Conservation (phyloP, 2,888 invertebrate genomes). For the Troilus luridus region DNA sequence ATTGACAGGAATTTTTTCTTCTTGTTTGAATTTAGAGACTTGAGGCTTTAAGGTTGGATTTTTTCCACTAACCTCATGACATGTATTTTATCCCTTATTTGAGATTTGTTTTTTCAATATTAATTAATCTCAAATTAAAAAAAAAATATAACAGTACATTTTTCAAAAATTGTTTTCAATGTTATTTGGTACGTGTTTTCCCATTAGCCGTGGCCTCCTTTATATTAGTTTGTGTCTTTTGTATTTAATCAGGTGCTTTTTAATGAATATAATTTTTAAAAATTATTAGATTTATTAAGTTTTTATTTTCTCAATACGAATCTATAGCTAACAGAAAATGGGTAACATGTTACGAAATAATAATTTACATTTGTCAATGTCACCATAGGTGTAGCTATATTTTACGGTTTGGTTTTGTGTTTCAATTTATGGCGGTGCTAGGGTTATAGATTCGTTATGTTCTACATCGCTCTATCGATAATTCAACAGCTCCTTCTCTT, state of each 20-base stretch:
- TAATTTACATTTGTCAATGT: background rate
- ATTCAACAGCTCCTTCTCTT: background rate
- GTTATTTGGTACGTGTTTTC: background rate
- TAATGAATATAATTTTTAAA: background rate
- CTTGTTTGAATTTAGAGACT: too few relatives aligned
- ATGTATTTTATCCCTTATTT: too few relatives aligned
- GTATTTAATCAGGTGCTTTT: background rate
- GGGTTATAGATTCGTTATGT: slow-evolving; percentile 24
- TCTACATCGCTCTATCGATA: background rate
- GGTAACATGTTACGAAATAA: background rate
- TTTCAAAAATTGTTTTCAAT: background rate
- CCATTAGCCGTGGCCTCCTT: too few relatives aligned
- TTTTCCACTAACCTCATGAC: too few relatives aligned
- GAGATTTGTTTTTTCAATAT: too few relatives aligned
- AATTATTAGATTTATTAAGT: background rate
- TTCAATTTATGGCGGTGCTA: slow-evolving; percentile 1
- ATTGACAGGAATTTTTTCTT: too few relatives aligned
- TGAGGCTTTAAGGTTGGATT: too few relatives aligned
- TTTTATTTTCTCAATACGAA: background rate
- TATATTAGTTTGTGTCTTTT: background rate
- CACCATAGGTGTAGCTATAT: background rate
- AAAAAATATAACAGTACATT: too few relatives aligned
- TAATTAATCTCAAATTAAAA: too few relatives aligned
- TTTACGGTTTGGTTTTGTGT: background rate
- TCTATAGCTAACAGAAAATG: background rate